Conservation (phyloP, 2,113 vertebrate genomes). For the Ammodytes dubius region DNA sequence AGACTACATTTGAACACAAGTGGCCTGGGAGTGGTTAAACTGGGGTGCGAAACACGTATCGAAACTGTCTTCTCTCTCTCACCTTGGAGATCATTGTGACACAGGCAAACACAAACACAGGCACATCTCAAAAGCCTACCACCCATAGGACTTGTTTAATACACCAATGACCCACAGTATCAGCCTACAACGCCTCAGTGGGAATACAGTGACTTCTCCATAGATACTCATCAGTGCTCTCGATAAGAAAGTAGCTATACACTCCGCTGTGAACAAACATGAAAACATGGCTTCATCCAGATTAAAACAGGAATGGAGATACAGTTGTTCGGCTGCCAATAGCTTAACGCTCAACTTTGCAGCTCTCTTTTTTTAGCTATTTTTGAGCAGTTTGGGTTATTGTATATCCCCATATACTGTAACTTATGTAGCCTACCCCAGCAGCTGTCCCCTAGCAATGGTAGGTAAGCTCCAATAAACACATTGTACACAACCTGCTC, state of each 20-base stretch:
- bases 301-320: constrained; percentile 18
- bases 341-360: background rate
- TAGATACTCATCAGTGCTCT: constrained; percentile 30
- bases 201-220: constrained; percentile 18
- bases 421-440: background rate
- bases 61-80: background rate
- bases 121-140: background rate
- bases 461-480: background rate
- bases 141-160: constrained; percentile 34
- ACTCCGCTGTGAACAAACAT: constrained; percentile 19
- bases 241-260: background rate
- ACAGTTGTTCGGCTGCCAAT: background rate
- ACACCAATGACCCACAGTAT: constrained; percentile 38
- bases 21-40: background rate
- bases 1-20: background rate
- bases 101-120: constrained; percentile 13
- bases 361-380: background rate
- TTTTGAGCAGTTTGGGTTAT: background rate
- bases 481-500: background rate
- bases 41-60: background rate
- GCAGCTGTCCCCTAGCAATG: background rate
- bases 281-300: background rate
- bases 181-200: constrained; percentile 44
- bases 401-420: background rate
- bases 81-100: constrained; percentile 13